phyloP scores from a whole-genome alignment of 1,140 invertebrate genomes.

The Drosophila tropicalis region DNA sequence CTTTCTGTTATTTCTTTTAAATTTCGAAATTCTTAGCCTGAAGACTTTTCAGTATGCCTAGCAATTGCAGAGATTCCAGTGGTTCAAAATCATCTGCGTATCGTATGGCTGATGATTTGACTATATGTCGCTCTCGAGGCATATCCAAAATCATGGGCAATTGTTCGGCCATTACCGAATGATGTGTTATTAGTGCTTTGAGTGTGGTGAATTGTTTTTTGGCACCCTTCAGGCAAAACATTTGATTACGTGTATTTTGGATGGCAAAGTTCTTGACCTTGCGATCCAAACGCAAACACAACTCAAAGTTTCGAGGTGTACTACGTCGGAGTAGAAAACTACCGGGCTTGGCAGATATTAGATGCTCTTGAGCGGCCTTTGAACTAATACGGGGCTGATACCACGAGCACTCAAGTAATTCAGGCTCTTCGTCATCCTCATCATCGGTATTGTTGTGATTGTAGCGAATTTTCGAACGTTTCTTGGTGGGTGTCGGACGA shows the following conservation, averaged over 20 bases:
- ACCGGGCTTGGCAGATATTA: slow-evolving; percentile 57
- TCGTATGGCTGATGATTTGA: slow-evolving; percentile 56
- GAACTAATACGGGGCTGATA: slow-evolving; percentile 72
- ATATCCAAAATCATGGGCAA: slow-evolving; percentile 94
- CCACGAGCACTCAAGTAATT: slow-evolving; percentile 62
- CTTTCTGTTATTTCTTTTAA: slow-evolving; percentile 16
- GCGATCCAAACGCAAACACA: slow-evolving; percentile 62
- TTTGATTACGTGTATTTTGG: slow-evolving; percentile 57
- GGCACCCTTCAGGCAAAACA: slow-evolving; percentile 89
- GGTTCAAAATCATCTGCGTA: slow-evolving; percentile 80
- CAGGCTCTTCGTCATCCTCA: slow-evolving; percentile 54
- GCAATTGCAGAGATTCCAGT: slow-evolving; percentile 69
- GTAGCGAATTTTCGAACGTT: slow-evolving; percentile 36
- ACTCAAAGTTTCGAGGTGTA: slow-evolving; percentile 57
- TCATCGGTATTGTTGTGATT: slow-evolving; percentile 47
- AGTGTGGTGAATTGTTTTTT: slow-evolving; percentile 97
- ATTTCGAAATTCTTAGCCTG: slow-evolving; percentile 69
- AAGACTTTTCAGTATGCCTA: slow-evolving; percentile 73
- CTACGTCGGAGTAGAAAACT: slow-evolving; percentile 71
- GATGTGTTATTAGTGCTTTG: slow-evolving; percentile 95
- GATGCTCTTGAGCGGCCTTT: slow-evolving; percentile 65
- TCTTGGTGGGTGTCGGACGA: slow-evolving; percentile 45
- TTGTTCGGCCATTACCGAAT: slow-evolving; percentile 97
- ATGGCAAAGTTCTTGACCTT: slow-evolving; percentile 67
- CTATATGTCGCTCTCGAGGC: slow-evolving; percentile 85